A percentile compares a stretch with the other conserved stretches of the same genome.
These are phyloP conservation scores for Sminthopsis crassicaudata DNA, from an alignment of 2,113 vertebrate genomes.

Conservation along the genomic window DNA sequence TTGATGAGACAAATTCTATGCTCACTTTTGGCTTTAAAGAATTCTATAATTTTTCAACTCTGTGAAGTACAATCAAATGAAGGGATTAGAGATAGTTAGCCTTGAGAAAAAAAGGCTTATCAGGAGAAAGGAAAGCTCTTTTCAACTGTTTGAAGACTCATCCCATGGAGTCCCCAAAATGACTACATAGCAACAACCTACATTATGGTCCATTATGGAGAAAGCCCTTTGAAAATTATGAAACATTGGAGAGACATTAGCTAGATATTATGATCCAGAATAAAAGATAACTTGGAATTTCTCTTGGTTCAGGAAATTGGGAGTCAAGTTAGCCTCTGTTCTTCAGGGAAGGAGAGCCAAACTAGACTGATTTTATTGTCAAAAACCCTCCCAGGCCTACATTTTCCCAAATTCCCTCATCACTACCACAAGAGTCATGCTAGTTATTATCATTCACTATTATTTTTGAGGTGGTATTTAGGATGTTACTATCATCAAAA, in stretches of 20 bases:
- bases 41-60: neutral
- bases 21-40: neutral
- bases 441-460: neutral
- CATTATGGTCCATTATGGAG: neutral
- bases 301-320: neutral
- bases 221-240: neutral
- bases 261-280: neutral
- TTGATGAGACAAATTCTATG: neutral
- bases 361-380: neutral
- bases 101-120: neutral
- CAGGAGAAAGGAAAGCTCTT: neutral
- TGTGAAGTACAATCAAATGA: neutral
- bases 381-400: neutral
- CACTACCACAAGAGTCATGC: neutral
- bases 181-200: neutral
- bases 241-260: neutral
- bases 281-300: neutral
- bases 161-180: neutral
- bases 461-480: neutral
- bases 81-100: neutral
- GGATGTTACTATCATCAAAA: neutral
- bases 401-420: neutral
- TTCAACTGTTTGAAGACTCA: neutral
- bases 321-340: neutral
- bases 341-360: neutral